Base-by-base conservation (phyloP, 2,888 invertebrate genomes). In the Gasteruption jaculator region DNA sequence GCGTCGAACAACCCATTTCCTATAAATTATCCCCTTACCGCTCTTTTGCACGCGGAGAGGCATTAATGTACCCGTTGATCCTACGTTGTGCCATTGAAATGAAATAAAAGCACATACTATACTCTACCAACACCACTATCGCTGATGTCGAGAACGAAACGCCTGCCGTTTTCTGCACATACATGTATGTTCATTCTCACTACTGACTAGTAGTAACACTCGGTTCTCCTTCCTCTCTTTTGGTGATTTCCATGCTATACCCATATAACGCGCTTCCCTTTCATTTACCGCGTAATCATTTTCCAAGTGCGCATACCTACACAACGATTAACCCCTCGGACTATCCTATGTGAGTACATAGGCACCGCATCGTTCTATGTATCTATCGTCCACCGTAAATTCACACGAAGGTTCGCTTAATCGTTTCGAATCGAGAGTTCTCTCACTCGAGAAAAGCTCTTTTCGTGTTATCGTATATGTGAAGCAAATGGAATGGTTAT, bases 1-100 rank as follows among this genome's bases (percentile, higher is more conserved):
- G 66, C 61, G 60, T 71, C 70, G 70, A 71, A 71, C 70, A 69
- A 71, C 63, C 70, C 70, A 71, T 71, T 71, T 71, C 70, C 70
- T 71, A 71, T 71, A 71, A 71, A 70, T 70, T 70, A 70, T 69
- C 62, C 67, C 63, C 65, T 64, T 60, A 58, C 63, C 57, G 57
- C 56, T 58, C 58, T 56, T 57, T 57, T 54, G 52, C 42, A 38
- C 50, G 45, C 55, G 57, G 52, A 52, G 52, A 56, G 58, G 62
- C 67, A 68, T 68, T 69, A 69, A 68, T 65, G 68, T 68, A 62
- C 63, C 57, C 65, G 64, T 63, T 68, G 68, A 68, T 68, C 65
- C 65, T 55, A 58, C 56, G 56, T n/a, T n/a, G 56, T 61, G 57
- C 68, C 67, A 68, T 68, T 66, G 64, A 65, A 68, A 68, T 68